phyloP scores from a whole-genome alignment of 1,140 invertebrate species.

The Laupala kohalensis region DNA sequence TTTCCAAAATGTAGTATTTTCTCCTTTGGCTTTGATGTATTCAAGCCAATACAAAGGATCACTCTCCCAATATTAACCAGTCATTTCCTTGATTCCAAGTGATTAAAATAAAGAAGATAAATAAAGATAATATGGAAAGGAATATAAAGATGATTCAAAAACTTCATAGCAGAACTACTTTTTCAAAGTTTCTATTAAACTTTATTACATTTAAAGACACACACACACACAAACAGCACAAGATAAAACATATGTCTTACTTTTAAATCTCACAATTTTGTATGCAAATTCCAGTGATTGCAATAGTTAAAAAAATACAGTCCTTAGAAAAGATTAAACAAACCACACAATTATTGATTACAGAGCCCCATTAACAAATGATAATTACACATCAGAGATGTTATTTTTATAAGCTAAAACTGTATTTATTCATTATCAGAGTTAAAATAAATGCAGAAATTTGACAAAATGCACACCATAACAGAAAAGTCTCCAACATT shows the following conservation, averaged over 20 bases:
- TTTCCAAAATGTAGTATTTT: too few species aligned
- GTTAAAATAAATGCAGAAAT: conserved; percentile 5
- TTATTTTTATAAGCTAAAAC: conserved; percentile 4
- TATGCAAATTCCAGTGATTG: conserved; percentile 3
- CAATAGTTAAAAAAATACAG: conserved; percentile 3
- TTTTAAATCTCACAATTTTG: conserved; percentile 3
- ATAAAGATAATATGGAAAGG: too few species aligned
- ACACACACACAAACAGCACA: conserved; percentile 8
- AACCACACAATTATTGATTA: conserved; percentile 1
- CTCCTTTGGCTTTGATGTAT: too few species aligned
- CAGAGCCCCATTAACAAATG: background rate
- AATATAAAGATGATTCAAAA: background rate
- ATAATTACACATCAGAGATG: background rate
- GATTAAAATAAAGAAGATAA: too few species aligned
- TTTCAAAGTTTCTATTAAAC: conserved; percentile 10
- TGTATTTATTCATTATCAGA: conserved; percentile 2
- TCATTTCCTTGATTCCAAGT: too few species aligned
- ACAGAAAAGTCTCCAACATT: conserved; percentile 1
- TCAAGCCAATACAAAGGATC: too few species aligned
- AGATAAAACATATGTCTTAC: conserved; percentile 8
- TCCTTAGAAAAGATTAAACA: conserved; percentile 8
- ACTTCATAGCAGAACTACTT: background rate
- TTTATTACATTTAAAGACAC: conserved; percentile 10
- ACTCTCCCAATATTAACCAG: too few species aligned
- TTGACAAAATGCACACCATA: conserved; percentile 5